Evolutionary conservation across 92 coral and sea anemone genomes (phyloP).

Genomic region (Parazoanthus darwini): DNA sequence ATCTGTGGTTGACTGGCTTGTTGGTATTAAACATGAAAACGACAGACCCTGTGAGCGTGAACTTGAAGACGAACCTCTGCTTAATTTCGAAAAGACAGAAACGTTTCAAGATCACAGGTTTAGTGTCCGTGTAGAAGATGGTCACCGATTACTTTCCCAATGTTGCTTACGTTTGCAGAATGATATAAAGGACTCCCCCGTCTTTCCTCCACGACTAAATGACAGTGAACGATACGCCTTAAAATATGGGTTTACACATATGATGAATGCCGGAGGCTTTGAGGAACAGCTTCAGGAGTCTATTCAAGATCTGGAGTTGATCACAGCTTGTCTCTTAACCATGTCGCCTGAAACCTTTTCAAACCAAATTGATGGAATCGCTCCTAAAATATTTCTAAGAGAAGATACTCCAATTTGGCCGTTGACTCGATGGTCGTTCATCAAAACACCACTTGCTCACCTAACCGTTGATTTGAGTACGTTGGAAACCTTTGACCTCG

Average conservation of each 20-base stretch:
- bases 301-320: background rate
- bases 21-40: background rate
- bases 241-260: conserved; percentile 4
- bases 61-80: background rate
- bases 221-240: conserved; percentile 52
- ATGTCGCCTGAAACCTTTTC: background rate
- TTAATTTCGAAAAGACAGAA: background rate
- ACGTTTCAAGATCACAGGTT: conserved; percentile 42
- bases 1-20: conserved; percentile 42
- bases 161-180: conserved; percentile 12
- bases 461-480: background rate
- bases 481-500: background rate
- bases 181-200: background rate
- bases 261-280: background rate
- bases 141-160: conserved; percentile 20
- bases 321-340: background rate
- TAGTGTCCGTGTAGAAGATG: conserved; percentile 42
- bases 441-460: background rate
- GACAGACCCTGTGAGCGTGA: background rate
- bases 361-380: background rate
- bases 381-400: background rate
- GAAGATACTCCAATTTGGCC: background rate
- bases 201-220: conserved; percentile 26
- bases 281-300: conserved; percentile 2
- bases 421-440: conserved; percentile 1